Evolutionary conservation across 2,888 invertebrate species (phyloP), one percentile per base, ranked within the genome.

Genomic region (Odontocerum albicorne): DNA sequence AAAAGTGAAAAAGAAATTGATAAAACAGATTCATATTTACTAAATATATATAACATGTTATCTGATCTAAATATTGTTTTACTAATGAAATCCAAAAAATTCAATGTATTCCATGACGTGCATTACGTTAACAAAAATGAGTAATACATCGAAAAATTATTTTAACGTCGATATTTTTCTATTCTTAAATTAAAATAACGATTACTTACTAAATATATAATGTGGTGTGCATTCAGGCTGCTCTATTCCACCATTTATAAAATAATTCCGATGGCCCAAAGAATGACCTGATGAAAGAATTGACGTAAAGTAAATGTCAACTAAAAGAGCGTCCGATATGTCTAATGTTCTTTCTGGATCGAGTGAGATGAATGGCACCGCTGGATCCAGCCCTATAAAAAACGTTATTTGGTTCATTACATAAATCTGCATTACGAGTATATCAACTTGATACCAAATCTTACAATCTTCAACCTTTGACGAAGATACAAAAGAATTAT

Each of bases 231-330:
- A 57, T 36, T 45, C 40, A 10, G 59, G 55, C 46, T 59, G 59
- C 3, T 43, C 21, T 3, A 53, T n/a, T 19, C 55, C 59, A 39
- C 53, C 55, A 19, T 56, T 56, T 10, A 59, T 27, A 33, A 53
- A 43, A 45, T 55, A 59, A 31, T 59, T 59, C 2, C 49, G 38
- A 40, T 59, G 43, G 12, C 49, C 55, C 21, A 59, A 42, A 3
- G 59, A 55, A 53, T 59, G 53, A 15, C 55, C 59, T 16, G 44
- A 45, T 4, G 59, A 55, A 15, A 59, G 32, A 13, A 49, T 16
- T 12, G 59, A 59, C 3, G 59, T 59, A 21, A 59, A 59, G 19
- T 53, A 17, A n/a, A 59, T 33, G 35, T 59, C 59, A 6, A 59
- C 59, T 2, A 49, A 31, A 21, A 33, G 16, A 2, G 55, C 59